Conservation (phyloP, 2,888 invertebrate genomes). For the Seira musarum region DNA sequence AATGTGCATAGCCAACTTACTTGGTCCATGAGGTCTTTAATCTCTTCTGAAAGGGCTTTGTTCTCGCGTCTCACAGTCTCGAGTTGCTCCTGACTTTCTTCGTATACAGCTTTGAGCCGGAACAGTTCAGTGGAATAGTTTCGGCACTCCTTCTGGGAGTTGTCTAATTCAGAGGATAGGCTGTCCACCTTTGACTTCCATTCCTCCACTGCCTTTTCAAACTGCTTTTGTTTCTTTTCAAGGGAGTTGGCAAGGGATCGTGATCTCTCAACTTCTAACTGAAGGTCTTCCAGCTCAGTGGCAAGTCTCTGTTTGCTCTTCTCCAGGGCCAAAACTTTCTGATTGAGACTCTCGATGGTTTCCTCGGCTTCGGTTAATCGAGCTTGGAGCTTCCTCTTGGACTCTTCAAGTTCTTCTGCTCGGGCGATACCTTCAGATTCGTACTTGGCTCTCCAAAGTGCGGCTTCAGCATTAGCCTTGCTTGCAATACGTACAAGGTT, state of each 20-base stretch:
- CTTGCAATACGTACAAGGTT: constrained; percentile 99
- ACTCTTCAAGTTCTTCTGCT: constrained; percentile 94
- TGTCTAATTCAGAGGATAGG: constrained; percentile 96
- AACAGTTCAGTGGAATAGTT: constrained; percentile 99
- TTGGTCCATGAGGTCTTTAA: constrained; percentile 99
- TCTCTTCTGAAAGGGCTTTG: constrained; percentile 99
- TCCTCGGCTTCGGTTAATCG: constrained; percentile 98
- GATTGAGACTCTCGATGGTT: constrained; percentile 97
- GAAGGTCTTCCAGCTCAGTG: constrained; percentile 97
- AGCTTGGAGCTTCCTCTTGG: constrained; percentile 91
- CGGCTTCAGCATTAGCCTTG: constrained; percentile 92
- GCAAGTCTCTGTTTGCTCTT: constrained; percentile 98
- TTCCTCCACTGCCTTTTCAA: constrained; percentile 99
- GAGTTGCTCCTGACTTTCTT: constrained; percentile 97
- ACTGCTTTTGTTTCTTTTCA: constrained; percentile 99
- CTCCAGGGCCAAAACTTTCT: constrained; percentile 96
- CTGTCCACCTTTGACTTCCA: constrained; percentile 99
- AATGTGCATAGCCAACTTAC: constrained; percentile 78
- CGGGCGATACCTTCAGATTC: constrained; percentile 84
- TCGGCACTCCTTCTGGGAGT: constrained; percentile 99
- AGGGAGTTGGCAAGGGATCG: constrained; percentile 96
- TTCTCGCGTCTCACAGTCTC: constrained; percentile 99
- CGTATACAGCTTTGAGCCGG: constrained; percentile 97
- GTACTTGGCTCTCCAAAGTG: constrained; percentile 98
- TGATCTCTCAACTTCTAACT: constrained; percentile 98